Evolutionary conservation across 1,140 invertebrate species (phyloP), one percentile per base, ranked within the genome.

Genomic region (Steinernema feltiae): DNA sequence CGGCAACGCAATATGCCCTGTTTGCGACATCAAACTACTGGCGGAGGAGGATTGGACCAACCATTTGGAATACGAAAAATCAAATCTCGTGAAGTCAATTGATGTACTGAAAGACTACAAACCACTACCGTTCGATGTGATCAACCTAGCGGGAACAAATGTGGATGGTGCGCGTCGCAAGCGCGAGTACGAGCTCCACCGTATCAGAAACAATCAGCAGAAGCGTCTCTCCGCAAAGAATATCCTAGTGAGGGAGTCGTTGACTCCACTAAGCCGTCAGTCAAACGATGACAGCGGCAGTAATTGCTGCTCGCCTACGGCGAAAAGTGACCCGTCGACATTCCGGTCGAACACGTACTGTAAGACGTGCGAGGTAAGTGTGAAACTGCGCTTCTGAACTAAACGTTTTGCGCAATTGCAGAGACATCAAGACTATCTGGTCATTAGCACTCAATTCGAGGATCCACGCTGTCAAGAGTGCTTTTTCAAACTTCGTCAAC

Each of bases 261-360:
- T 63, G 24, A 63, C 53, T 27, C 53, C 53, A 27, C 24, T 63
- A 3, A 63, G 53, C 24, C 53, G 53, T 27, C 53, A 63, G 24
- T 63, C 53, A 63, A 63, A 63, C 53, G 53, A 63, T 21, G 53
- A 63, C 24, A 63, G 53, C 24, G 53, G 53, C 7, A 63, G 53
- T 21, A 27, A 15, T 3, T 63, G 53, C 53, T 63, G 53, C 24
- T 63, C 53, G 24, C 53, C 53, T 3, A 15, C 53, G 2, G 53
- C 53, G 3, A 63, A 63, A 27, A 63, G 7, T 15, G 53, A 63
- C 7, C 41, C 7, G 53, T 3, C 53, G 7, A 27, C 3, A 7
- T 63, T 63, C 24, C 7, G 53, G 24, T n/a, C 53, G 7, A n/a
- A 15, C 24, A 63, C 53, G 7, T 63, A 15, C 24, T 63, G 53